These are phyloP conservation scores for Phoenicopterus ruber DNA, from an alignment of 2,113 vertebrate genomes.

Conservation along the genomic window DNA sequence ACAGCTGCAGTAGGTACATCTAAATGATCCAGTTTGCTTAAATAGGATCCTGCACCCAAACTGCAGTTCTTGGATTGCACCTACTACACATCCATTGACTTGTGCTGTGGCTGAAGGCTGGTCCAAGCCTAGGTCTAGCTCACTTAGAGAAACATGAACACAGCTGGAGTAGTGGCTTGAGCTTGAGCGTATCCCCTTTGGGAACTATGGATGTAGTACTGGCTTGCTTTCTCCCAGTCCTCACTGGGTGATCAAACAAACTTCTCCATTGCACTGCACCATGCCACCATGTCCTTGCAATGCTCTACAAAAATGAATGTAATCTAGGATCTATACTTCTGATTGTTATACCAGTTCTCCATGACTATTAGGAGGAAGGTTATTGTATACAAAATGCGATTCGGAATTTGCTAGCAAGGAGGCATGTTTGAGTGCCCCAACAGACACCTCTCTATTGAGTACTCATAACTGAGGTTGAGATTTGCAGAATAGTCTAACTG, in stretches of 20 bases:
- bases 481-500: neutral
- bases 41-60: neutral
- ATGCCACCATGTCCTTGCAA: neutral
- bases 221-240: neutral
- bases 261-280: neutral
- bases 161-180: neutral
- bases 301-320: neutral
- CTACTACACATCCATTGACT: too few relatives aligned
- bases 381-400: neutral
- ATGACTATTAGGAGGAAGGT: neutral
- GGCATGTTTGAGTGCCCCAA: neutral
- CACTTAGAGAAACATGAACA: neutral
- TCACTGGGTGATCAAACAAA: neutral
- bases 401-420: neutral
- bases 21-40: neutral
- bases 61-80: neutral
- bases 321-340: neutral
- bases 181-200: neutral
- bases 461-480: neutral
- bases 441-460: neutral
- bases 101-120: neutral
- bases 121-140: neutral
- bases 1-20: neutral
- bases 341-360: neutral
- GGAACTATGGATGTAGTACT: neutral